Evolutionary conservation across 2,113 vertebrate genomes (phyloP), one percentile per base, ranked within the genome.

Genomic region (Gallinago paraguaiae): DNA sequence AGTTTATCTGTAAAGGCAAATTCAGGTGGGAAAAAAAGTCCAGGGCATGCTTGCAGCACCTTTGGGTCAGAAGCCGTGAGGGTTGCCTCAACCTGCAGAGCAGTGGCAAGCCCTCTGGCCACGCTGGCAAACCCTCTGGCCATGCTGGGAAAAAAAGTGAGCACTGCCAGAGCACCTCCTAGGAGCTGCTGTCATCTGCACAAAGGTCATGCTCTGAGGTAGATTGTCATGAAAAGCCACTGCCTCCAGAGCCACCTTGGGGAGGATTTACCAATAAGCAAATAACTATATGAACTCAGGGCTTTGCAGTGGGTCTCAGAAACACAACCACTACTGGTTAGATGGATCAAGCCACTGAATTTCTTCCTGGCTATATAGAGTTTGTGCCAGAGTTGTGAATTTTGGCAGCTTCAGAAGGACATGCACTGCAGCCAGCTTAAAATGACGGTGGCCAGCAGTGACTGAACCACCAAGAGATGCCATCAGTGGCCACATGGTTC

Each of bases 71-170:
- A 53, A 91, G 20, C 3, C 41, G 43, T 45, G 69, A 39, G 31
- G 23, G 13, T 17, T 81, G 24, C 46, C 31, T 74, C 50, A 41
- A 27, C 15, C 35, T 75, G 54, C 27, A 45, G 31, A 7, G 24
- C 15, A 4, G 23, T 71, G 37, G 25, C 25, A 54, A 30, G 5
- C 10, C 13, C 50, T 11, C 37, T 10, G 9, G 20, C 24, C 17
- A 5, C 0, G 0, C 37, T 41, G 51, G 25, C n/a, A 57, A 28
- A 3, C 9, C 12, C 43, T 18, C n/a, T 13, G 16, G 22, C 24
- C 17, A 4, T 0, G 0, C 39, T 46, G n/a, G 25, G 22, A 39
- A 33, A 25, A 51, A 28, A 43, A 72, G 18, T 3, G 20, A 57
- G 33, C 4, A 3, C 30, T 64, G 63, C 23, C 80, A 88, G 35